Percentiles rank a stretch among this genome's conserved stretches.
Conservation (phyloP, 2,888 invertebrate species). For the Acrocyrtus sp. region DNA sequence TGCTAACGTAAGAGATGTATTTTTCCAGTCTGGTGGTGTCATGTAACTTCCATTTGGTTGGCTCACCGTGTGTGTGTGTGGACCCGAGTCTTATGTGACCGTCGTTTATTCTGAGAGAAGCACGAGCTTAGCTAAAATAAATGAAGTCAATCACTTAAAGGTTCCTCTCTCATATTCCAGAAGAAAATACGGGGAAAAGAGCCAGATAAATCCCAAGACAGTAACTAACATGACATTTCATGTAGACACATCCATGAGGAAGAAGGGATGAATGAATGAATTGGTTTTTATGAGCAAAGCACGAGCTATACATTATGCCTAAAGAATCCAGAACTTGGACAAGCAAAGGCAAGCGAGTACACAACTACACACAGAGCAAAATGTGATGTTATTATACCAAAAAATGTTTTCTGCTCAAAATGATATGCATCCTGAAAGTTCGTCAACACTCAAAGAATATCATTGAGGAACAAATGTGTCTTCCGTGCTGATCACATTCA, state of each 20-base stretch:
- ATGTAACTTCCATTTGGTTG: too few species aligned
- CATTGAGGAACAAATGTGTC: not conserved
- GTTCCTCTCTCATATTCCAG: conserved; percentile 16
- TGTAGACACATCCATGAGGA: conserved; percentile 14
- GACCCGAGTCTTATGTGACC: too few species aligned
- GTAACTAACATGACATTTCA: conserved; percentile 41
- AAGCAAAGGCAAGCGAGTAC: not conserved
- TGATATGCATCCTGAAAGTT: not conserved
- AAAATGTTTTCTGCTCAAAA: not conserved
- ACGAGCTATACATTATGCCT: too few species aligned
- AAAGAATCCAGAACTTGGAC: too few species aligned
- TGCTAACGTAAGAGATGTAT: not conserved
- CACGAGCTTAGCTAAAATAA: conserved; percentile 35
- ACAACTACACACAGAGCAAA: not conserved
- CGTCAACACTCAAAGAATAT: not conserved
- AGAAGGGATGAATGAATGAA: conserved; percentile 50
- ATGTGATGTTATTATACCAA: not conserved
- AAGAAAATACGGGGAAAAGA: conserved; percentile 4
- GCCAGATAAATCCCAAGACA: conserved; percentile 29
- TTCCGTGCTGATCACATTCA: not conserved
- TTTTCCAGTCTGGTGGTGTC: not conserved
- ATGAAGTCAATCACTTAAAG: conserved; percentile 33
- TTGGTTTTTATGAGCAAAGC: conserved; percentile 27
- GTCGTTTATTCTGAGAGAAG: conserved; percentile 5
- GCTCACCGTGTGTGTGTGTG: too few species aligned